Percentiles rank a stretch among this genome's conserved stretches.
Conservation (phyloP, 2,888 invertebrate genomes). For the Axea sp. region DNA sequence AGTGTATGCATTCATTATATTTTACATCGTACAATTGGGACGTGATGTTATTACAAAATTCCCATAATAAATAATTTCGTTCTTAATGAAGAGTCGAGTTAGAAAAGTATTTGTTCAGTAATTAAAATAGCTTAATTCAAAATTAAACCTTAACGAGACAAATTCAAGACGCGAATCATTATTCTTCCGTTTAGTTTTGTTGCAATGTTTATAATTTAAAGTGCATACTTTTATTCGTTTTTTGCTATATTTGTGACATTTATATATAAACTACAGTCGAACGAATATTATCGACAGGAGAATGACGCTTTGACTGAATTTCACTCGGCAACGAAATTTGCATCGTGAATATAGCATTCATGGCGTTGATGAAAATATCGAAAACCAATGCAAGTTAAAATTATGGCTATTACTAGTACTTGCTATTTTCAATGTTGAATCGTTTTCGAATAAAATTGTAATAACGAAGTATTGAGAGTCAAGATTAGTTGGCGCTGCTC, state of each 20-base stretch:
- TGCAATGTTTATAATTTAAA: slow-evolving; percentile 18
- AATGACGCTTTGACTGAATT: slow-evolving; percentile 46
- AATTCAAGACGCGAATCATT: neutral
- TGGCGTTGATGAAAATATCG: slow-evolving; percentile 52
- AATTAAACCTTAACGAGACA: neutral
- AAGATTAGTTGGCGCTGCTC: slow-evolving; percentile 34
- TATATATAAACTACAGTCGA: slow-evolving; percentile 42
- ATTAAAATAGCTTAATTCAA: neutral
- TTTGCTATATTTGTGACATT: slow-evolving; percentile 21
- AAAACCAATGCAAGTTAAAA: slow-evolving; percentile 52
- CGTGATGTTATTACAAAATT: slow-evolving; percentile 11
- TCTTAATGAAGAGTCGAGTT: slow-evolving; percentile 8
- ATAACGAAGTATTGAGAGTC: slow-evolving; percentile 41
- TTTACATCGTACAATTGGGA: slow-evolving; percentile 9
- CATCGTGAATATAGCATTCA: slow-evolving; percentile 46
- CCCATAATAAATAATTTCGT: slow-evolving; percentile 2
- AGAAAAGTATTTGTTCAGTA: neutral
- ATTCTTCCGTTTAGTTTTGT: neutral
- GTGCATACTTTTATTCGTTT: slow-evolving; percentile 17
- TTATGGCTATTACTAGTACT: slow-evolving; percentile 43
- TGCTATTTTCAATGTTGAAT: slow-evolving; percentile 33
- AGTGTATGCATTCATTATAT: slow-evolving; percentile 24
- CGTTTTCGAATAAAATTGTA: slow-evolving; percentile 34
- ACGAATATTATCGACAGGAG: slow-evolving; percentile 46
- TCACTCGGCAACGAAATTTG: slow-evolving; percentile 44